Conservation (phyloP, 1,140 invertebrate species). For the Acromyrmex charruanus region DNA sequence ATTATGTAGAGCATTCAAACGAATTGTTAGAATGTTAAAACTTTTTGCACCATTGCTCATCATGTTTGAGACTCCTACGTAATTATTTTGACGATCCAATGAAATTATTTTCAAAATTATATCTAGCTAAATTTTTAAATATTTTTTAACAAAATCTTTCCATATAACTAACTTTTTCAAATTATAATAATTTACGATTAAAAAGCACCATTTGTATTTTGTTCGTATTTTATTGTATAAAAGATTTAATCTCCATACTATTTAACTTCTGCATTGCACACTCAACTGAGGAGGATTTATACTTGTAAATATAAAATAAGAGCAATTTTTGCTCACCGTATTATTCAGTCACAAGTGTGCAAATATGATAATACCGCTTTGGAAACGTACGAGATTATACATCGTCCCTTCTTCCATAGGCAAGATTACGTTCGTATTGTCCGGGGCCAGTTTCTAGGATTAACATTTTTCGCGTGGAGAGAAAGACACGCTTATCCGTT, state of each 20-base stretch:
- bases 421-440: slow-evolving; percentile 31
- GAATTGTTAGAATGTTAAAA: no score
- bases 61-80: no score
- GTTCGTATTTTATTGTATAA: background rate
- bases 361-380: slow-evolving; percentile 25
- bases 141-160: background rate
- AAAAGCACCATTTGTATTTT: background rate
- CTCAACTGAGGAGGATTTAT: background rate
- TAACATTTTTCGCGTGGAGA: slow-evolving; percentile 41
- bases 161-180: no score
- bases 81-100: no score
- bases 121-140: no score
- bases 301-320: background rate
- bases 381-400: background rate
- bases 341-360: slow-evolving; percentile 7
- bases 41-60: no score
- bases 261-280: background rate
- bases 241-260: background rate
- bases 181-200: slow-evolving; percentile 6
- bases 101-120: no score
- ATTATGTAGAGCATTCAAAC: no score
- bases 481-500: slow-evolving; percentile 42
- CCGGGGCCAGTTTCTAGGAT: slow-evolving; percentile 29
- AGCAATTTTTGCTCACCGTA: background rate
- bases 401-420: background rate